Base-by-base conservation (phyloP, 1,140 invertebrate genomes). In the Hyles vespertilio region DNA sequence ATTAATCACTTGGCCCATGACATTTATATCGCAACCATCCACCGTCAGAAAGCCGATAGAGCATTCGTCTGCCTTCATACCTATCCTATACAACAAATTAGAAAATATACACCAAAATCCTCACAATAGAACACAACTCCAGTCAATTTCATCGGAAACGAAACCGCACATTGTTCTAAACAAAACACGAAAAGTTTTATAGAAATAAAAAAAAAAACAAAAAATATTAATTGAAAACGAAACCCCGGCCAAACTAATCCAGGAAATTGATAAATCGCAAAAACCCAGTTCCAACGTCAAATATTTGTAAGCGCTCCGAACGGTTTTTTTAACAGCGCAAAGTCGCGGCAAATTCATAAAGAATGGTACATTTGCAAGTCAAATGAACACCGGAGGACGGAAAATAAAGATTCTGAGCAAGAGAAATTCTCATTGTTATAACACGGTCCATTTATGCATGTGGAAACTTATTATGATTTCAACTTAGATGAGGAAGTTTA, bases 391-490 rank as follows among this genome's bases (percentile, higher is more conserved):
- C 49, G 65, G 67, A 69, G 22, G 70, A 59, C 67, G 69, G 73
- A 79, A 74, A 81, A 80, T 77, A 76, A 77, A 79, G 59, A 60
- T 69, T 45, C 47, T 56, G 65, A 61, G 63, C 61, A 63, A 69
- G 72, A 69, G 59, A 71, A 70, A 73, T 74, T 72, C 67, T 60
- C 73, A 77, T 78, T 78, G 72, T 73, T 76, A 69, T 70, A 75
- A 74, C 71, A 71, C 57, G 72, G 70, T 69, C 73, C 81, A 77
- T 84, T 81, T 81, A 81, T 81, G 73, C 77, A 81, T 81, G 80
- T 72, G 76, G 69, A 77, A 80, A 79, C 75, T 77, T 77, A 77
- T 70, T 72, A 70, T 56, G 57, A 66, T 62, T 62, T 56, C 56
- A 49, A 22, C 47, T 51, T 46, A 63, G 53, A 48, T 51, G 51